Conservation (phyloP, 2,113 vertebrate species). For the Xenopus laevis region DNA sequence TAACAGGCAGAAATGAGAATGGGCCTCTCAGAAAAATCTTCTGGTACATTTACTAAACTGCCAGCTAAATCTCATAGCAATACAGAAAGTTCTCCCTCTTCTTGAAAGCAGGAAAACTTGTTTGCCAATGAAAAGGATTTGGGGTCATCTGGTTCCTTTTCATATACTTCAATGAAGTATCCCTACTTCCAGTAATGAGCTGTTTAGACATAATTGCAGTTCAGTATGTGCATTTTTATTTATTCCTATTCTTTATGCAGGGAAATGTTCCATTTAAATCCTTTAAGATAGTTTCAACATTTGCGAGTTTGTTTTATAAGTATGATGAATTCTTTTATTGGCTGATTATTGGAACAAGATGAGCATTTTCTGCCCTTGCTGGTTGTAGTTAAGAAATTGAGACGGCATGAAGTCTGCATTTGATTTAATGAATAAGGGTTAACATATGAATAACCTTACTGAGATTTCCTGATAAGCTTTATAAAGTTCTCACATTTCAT, state of each 20-base stretch:
- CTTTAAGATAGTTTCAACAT: neutral
- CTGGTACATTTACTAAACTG: slow-evolving; percentile 7
- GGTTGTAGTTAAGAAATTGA: neutral
- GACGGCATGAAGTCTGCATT: neutral
- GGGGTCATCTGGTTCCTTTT: neutral
- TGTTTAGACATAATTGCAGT: neutral
- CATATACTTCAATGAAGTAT: neutral
- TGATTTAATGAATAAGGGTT: neutral
- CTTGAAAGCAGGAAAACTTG: neutral
- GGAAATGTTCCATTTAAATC: neutral
- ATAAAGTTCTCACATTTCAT: no score
- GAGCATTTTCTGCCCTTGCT: neutral
- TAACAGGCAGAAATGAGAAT: slow-evolving; percentile 16
- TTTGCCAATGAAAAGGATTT: neutral
- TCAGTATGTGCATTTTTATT: neutral
- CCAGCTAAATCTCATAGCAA: slow-evolving; percentile 11
- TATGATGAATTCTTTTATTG: neutral
- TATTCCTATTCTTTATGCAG: neutral
- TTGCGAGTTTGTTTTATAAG: neutral
- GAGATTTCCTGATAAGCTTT: no score
- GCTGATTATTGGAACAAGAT: neutral
- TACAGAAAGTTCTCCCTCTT: slow-evolving; percentile 8
- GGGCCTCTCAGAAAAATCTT: slow-evolving; percentile 1
- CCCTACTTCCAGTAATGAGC: neutral
- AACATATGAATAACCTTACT: no score